Conservation (phyloP, 2,797 vertebrate species). For the Sebastes iracundus region DNA sequence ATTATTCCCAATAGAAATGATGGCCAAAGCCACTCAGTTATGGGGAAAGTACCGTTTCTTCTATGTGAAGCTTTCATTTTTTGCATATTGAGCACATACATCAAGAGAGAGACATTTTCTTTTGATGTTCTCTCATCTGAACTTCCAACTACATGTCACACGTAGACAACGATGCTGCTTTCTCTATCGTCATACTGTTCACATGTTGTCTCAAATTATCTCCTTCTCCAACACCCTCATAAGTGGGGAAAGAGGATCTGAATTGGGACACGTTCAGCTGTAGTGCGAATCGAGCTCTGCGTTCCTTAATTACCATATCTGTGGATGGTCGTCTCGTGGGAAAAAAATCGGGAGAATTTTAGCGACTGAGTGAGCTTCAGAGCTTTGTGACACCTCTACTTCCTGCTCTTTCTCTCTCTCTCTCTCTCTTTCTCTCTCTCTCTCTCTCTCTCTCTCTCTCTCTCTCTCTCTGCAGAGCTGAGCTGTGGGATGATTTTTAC, state of each 20-base stretch:
- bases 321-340: background rate
- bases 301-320: constrained; percentile 18
- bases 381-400: constrained; percentile 23
- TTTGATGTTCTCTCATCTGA: background rate
- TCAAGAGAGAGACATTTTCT: background rate
- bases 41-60: background rate
- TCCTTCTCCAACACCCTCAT: background rate
- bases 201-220: background rate
- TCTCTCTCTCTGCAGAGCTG: constrained; percentile 11
- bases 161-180: background rate
- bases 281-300: constrained; percentile 6
- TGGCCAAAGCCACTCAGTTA: too few species aligned
- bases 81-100: background rate
- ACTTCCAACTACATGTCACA: background rate
- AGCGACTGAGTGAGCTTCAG: background rate
- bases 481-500: constrained; percentile 50
- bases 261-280: background rate
- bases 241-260: background rate
- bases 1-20: background rate
- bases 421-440: background rate
- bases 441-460: background rate
- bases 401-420: background rate
- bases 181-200: background rate
- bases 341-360: background rate
- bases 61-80: background rate